These are phyloP conservation scores for Thymelicus acteon DNA, from an alignment of 2,888 invertebrate genomes.

Conservation along the genomic window DNA sequence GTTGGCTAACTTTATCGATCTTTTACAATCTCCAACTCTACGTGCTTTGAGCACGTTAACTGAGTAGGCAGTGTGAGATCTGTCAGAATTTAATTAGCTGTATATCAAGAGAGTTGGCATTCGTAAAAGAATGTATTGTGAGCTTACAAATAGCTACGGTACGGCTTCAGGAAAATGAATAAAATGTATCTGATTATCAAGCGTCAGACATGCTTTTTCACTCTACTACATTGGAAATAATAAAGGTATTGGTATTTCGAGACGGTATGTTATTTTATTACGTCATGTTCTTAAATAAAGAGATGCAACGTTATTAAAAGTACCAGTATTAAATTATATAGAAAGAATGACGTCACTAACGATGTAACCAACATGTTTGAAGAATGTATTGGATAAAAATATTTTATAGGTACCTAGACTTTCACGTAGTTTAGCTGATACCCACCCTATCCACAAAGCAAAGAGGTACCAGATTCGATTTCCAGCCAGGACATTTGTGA, in stretches of 20 bases:
- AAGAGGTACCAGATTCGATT: too few relatives aligned
- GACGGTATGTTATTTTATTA: not conserved
- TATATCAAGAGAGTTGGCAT: constrained; percentile 45
- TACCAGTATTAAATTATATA: too few relatives aligned
- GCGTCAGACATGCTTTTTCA: constrained; percentile 26
- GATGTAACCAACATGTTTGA: too few relatives aligned
- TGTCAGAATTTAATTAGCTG: constrained; percentile 52
- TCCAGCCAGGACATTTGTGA: too few relatives aligned
- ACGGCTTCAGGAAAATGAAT: constrained; percentile 20
- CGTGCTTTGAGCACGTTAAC: constrained; percentile 24
- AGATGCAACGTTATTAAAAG: too few relatives aligned
- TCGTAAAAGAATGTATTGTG: constrained; percentile 46
- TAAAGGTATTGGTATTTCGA: not conserved
- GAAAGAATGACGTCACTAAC: too few relatives aligned
- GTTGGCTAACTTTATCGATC: not conserved
- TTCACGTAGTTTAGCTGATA: too few relatives aligned
- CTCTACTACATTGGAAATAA: constrained; percentile 14
- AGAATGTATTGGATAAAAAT: too few relatives aligned
- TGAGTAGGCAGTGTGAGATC: constrained; percentile 40
- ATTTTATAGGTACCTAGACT: too few relatives aligned
- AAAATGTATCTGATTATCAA: constrained; percentile 29
- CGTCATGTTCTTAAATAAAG: too few relatives aligned
- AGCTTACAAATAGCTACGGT: constrained; percentile 29
- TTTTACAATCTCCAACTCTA: not conserved
- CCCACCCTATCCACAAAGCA: too few relatives aligned